Conservation (phyloP, 2,113 vertebrate genomes). For the Argyrosomus japonicus region DNA sequence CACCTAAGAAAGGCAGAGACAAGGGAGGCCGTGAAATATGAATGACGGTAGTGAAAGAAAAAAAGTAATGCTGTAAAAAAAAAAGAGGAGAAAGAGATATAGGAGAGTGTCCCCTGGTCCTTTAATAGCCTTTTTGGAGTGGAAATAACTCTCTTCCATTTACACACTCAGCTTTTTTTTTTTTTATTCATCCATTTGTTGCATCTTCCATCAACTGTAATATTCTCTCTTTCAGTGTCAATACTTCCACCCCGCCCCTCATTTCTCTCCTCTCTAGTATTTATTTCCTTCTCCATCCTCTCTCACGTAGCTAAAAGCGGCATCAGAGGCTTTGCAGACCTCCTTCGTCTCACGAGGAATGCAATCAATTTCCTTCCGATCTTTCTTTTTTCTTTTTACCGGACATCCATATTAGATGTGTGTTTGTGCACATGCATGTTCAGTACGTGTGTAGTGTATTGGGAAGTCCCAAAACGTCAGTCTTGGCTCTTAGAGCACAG, state of each 20-base stretch:
- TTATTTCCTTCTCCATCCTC: constrained; percentile 39
- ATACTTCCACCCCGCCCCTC: constrained; percentile 10
- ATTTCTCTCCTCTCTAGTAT: constrained; percentile 27
- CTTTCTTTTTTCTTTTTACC: constrained; percentile 10
- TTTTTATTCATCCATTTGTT: constrained; percentile 42
- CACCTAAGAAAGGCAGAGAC: constrained; percentile 19
- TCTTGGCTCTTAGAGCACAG: constrained; percentile 37
- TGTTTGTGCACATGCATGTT: constrained; percentile 5
- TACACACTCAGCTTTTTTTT: constrained; percentile 20
- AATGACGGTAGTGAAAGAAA: constrained; percentile 25
- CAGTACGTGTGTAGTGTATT: constrained; percentile 1
- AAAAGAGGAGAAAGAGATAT: background rate
- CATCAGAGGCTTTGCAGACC: constrained; percentile 47
- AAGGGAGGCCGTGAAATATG: constrained; percentile 26
- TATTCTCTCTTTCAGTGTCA: constrained; percentile 9
- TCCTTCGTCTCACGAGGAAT: constrained; percentile 59
- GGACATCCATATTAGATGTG: constrained; percentile 27
- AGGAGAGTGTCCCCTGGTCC: background rate
- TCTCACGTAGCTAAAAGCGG: constrained; percentile 43
- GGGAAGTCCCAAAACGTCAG: constrained; percentile 27
- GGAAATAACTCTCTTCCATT: constrained; percentile 25
- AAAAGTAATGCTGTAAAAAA: background rate
- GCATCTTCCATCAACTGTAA: background rate
- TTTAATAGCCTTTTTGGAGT: constrained; percentile 21
- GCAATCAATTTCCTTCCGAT: constrained; percentile 60